Evolutionary conservation across 2,797 vertebrate species (phyloP), one percentile per base, ranked within the genome.

Genomic region (Babyrousa celebensis): DNA sequence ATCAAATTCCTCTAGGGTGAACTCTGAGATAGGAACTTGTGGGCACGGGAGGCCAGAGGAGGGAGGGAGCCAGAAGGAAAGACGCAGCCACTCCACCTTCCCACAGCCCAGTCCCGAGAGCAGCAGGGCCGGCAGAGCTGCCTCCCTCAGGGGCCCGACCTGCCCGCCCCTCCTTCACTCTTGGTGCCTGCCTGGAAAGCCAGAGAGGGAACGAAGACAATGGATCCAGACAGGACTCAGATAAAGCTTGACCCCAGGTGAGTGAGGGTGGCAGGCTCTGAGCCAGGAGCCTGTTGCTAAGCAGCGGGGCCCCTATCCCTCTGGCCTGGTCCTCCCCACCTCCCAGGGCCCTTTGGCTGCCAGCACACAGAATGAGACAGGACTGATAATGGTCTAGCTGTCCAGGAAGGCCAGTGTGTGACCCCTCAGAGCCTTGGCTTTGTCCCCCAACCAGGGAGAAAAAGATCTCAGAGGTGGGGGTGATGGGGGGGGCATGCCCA

Each of bases 1-100:
- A 95, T 98, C 97, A 97, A 96, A 98, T 97, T 97, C 96, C 96
- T 96, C 90, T 16, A 4, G 27, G 15, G 62, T 93, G 95, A 97
- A 93, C 95, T 95, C 85, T 82, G 93, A 96, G 77, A 89, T 17
- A 77, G 85, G 29, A 67, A 36, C 54, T 12, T 58, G 83, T 58
- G 48, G 74, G 25, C 54, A 48, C 32, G 0, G 54, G 85, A 94
- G 72, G 89, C 56, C 54, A 0, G 15, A 67, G 29, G 29, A 94
- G 63, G 15, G 10, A 95, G n/a, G 43, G 78, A 70, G 17, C 14
- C 83, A 1, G 87, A 75, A 21, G 36, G 16, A 48, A 56, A 71
- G 23, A 29, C 15, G 17, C 27, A 25, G 60, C 17, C 27, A 36
- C 16, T 89, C n/a, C 3, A n/a, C 68, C 32, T 15, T 48, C 36